Conservation (phyloP, 2,888 invertebrate species). For the Pasiphila rectangulata region DNA sequence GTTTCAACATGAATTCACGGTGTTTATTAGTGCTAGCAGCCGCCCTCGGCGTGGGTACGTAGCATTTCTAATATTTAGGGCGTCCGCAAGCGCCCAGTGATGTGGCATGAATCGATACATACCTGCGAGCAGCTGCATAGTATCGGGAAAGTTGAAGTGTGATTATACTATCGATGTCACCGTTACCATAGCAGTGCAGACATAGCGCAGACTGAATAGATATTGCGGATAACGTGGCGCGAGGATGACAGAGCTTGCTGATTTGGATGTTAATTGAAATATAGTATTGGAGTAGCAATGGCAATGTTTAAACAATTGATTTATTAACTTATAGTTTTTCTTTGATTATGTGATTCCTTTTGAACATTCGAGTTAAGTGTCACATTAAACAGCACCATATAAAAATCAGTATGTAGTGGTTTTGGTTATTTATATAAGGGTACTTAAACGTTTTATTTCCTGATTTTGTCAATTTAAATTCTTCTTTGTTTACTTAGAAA, state of each 20-base stretch:
- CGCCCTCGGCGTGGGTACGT: slow-evolving; percentile 86
- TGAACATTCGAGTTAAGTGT: too few relatives aligned
- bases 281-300: too few relatives aligned
- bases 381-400: too few relatives aligned
- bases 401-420: too few relatives aligned
- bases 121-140: too few relatives aligned
- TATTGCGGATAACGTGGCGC: slow-evolving; percentile 56
- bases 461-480: too few relatives aligned
- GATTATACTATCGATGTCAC: slow-evolving; percentile 40
- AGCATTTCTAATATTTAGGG: slow-evolving; percentile 74
- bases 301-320: neutral
- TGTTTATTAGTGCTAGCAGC: slow-evolving; percentile 82
- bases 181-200: slow-evolving; percentile 49
- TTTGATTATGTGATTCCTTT: too few relatives aligned
- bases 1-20: slow-evolving; percentile 78
- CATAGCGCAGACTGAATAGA: slow-evolving; percentile 51
- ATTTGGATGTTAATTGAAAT: slow-evolving; percentile 19
- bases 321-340: too few relatives aligned
- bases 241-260: slow-evolving; percentile 35
- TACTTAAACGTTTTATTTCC: too few relatives aligned
- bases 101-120: slow-evolving; percentile 41
- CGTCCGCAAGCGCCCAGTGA: slow-evolving; percentile 52
- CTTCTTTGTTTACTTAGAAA: too few relatives aligned
- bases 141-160: slow-evolving; percentile 57
- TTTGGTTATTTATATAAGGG: too few relatives aligned